phyloP scores from a whole-genome alignment of 2,888 invertebrate genomes.

The Pandemis heparana region DNA sequence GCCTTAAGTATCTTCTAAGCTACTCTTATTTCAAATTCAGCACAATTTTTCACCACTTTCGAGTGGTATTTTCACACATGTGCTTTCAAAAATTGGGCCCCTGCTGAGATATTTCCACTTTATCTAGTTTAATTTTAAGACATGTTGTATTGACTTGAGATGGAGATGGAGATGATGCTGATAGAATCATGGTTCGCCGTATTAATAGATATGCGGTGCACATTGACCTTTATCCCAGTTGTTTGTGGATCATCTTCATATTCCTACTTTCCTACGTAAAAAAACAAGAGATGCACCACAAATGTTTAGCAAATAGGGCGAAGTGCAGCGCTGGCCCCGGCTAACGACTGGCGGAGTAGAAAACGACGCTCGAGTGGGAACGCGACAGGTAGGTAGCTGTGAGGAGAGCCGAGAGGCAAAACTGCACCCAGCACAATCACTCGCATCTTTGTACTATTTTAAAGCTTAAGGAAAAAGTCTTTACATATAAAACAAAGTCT shows the following conservation, averaged over 20 bases:
- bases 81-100: too few species aligned
- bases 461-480: neutral
- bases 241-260: neutral
- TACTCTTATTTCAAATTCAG: too few species aligned
- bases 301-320: neutral
- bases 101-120: too few species aligned
- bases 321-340: neutral
- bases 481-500: too few species aligned
- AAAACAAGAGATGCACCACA: neutral
- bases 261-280: neutral
- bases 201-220: neutral
- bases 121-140: too few species aligned
- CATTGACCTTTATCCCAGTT: neutral
- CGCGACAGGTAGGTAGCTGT: neutral
- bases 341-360: conserved; percentile 3
- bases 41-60: too few species aligned
- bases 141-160: too few species aligned
- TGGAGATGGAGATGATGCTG: too few species aligned
- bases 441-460: neutral
- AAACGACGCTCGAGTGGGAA: conserved; percentile 1
- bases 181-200: neutral
- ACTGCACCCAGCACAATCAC: neutral
- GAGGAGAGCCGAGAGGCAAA: neutral
- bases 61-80: too few species aligned
- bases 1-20: too few species aligned